Evolutionary conservation across 2,113 vertebrate genomes (phyloP), one percentile per base, ranked within the genome.

Genomic region (Gulo gulo): DNA sequence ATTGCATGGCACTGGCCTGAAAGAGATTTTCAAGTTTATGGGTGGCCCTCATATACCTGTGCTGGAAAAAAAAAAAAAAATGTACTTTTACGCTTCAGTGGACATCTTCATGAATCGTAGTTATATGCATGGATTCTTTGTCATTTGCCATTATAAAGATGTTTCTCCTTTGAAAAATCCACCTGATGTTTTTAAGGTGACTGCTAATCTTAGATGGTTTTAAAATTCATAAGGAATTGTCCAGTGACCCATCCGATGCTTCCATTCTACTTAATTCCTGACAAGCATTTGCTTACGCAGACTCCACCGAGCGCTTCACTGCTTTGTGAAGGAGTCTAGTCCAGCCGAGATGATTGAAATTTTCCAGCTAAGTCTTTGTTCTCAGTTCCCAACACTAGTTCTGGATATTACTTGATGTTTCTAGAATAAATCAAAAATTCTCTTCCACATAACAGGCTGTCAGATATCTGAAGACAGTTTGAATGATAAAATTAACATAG

Each of bases 21-120:
- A 59, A 6, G 82, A 42, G 63, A 45, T 21, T 92, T 50, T 90
- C 67, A 87, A 67, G 92, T 95, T 83, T 86, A 79, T 74, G 45
- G 20, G 20, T 81, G 29, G 18, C 42, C 36, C 8, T 50, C 47
- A 47, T 21, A 45, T 34, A 50, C 14, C 73, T 85, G 20, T 21
- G 2, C 4, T n/a, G 29, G 20, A 71, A 34, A 57, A 85, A 81
- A 34, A 57, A 85, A 81, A n/a, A 55, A 39, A 24, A 36, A 16
- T 10, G 13, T 24, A 36, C 26, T 2, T 88, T 83, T 39, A 13
- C 59, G 36, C 34, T 92, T 57, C 57, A 23, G 0, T 73, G 65
- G 52, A 7, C 57, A 84, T 2, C 34, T 4, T 55, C n/a, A n/a
- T 39, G 36, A 92, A 29, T 14, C 18, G 4, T 2, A 61, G 61